Evolutionary conservation across 2,113 vertebrate species (phyloP), one percentile per base, ranked within the genome.

Genomic region (Ammodytes marinus): DNA sequence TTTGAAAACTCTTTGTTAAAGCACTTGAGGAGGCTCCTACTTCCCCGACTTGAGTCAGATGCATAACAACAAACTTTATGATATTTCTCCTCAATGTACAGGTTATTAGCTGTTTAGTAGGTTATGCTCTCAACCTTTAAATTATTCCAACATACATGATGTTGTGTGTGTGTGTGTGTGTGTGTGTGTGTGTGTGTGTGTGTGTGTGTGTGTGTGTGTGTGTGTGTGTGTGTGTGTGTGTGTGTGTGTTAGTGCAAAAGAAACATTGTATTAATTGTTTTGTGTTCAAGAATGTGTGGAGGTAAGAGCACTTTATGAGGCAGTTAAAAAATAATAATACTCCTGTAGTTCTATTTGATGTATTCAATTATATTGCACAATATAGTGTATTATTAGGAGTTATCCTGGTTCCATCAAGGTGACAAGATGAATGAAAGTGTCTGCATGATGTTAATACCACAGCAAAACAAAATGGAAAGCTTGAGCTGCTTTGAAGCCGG

Each of bases 401-500:
- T 46, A 52, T 63, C 12, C 11, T 39, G 14, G 19, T 70, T 65
- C 52, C 58, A 61, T 15, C 45, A 69, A 69, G 9, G 58, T 72
- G 55, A 60, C 35, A 69, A 49, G 71, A 80, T 40, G 0, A 77
- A 65, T 59, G 55, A 85, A 64, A 54, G 61, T 77, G 50, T 58
- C 50, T 77, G 70, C 46, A 46, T 69, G 43, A 73, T 72, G 58
- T 73, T 84, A 39, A 75, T 27, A 59, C 43, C 49, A 46, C 2
- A n/a, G 59, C 52, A 46, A 67, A 73, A 80, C 73, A 65, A 65
- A 77, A 87, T 59, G 42, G 54, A 74, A 73, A 71, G 4, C 52
- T 65, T 69, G 69, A 70, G 78, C 66, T 66, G 64, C 46, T 84
- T 67, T 15, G 43, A 82, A 75, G 59, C 65, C 53, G 42, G 77